Evolutionary conservation across 2,797 vertebrate genomes (phyloP), one percentile per base, ranked within the genome.

Genomic region (Acanthopagrus latus): DNA sequence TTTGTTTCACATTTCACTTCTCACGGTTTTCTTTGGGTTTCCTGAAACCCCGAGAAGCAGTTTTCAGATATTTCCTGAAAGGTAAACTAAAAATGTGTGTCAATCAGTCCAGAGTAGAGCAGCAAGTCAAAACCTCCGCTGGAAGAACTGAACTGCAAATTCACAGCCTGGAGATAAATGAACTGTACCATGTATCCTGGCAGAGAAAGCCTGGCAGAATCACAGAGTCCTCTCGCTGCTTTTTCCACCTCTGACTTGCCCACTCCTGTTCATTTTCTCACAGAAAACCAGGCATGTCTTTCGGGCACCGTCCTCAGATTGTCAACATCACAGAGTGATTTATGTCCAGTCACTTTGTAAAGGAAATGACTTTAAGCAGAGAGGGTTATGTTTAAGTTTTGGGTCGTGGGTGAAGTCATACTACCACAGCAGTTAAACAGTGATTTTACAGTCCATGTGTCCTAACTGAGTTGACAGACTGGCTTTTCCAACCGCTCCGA

Each of bases 171-270:
- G 1, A 90, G 74, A 91, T 82, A 87, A 81, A 88, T 88, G 33
- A 90, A 80, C 60, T 69, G 54, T 70, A 81, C 86, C 85, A 74
- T 88, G 76, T 54, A 87, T 79, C 68, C 80, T 78, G 78, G 81
- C 81, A 80, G 68, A 64, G 67, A 71, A 78, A 70, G 72, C 65
- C 81, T 90, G 82, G 85, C 81, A 77, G 67, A 71, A 58, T 79
- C 68, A 59, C 52, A 12, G 7, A 71, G 38, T 73, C 64, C 66
- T 78, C 75, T 66, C 41, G 7, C 56, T 80, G 63, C 25, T 74
- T 86, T 87, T 86, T 89, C 81, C 74, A 81, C 80, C 52, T 78
- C 85, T 62, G 77, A 91, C 88, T 87, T 90, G 89, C 88, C 74
- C 82, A 80, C 83, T 86, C 82, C 76, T 88, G 83, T 76, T 78